Evolutionary conservation across 92 coral and sea anemone species (phyloP).

Genomic region (Epizoanthus ramosus): DNA sequence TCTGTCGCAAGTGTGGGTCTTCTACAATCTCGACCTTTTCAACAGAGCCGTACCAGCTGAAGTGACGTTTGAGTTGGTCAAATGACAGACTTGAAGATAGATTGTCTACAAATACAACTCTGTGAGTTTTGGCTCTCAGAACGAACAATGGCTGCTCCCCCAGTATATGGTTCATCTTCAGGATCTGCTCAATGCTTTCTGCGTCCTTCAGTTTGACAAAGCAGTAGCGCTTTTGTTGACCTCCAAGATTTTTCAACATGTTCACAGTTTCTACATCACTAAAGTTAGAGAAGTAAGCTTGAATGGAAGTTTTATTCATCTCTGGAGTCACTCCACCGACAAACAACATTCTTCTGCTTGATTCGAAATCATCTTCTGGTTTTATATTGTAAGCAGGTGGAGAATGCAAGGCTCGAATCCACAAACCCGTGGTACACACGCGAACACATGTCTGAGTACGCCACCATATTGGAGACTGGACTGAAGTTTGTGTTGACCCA

Average conservation of each 20-base stretch:
- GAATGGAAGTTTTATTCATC: constrained; percentile 20
- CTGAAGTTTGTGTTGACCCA: not conserved
- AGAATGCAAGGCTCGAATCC: not conserved
- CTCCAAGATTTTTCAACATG: constrained; percentile 37
- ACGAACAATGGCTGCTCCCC: constrained; percentile 24
- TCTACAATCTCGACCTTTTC: constrained; percentile 30
- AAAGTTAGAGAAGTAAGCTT: constrained; percentile 29
- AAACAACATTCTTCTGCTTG: constrained; percentile 28
- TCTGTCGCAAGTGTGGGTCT: constrained; percentile 20
- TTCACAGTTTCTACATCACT: constrained; percentile 36
- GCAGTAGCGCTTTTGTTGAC: constrained; percentile 30
- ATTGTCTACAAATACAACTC: constrained; percentile 34
- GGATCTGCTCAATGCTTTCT: constrained; percentile 25
- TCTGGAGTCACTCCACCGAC: constrained; percentile 44
- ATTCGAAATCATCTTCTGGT: constrained; percentile 35
- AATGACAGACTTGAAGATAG: constrained; percentile 33
- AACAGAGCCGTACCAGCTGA: constrained; percentile 35
- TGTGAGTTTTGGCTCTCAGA: constrained; percentile 36
- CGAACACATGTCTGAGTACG: not conserved
- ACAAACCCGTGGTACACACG: not conserved
- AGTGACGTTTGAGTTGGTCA: constrained; percentile 16
- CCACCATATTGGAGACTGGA: constrained; percentile 2
- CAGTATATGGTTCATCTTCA: constrained; percentile 32
- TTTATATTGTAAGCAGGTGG: constrained; percentile 2
- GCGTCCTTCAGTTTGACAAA: constrained; percentile 30